Evolutionary conservation across 2,797 vertebrate species (phyloP).

Genomic region (Artibeus lituratus): DNA sequence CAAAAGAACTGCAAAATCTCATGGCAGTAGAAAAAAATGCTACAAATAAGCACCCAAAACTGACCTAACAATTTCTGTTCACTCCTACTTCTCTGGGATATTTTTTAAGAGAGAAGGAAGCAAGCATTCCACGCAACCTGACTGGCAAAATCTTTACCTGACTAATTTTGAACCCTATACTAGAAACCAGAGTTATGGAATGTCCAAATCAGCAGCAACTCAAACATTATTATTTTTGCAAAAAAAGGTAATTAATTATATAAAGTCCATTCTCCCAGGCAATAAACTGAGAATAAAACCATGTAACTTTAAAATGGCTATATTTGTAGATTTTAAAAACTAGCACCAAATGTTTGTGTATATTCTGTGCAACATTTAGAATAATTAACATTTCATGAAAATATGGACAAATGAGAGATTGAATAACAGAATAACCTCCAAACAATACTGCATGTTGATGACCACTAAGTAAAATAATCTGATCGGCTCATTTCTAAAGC

Average conservation of each 20-base stretch:
- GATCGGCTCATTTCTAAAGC: background rate
- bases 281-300: slow-evolving; percentile 40
- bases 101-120: background rate
- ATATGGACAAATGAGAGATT: slow-evolving; percentile 45
- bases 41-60: slow-evolving; percentile 24
- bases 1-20: slow-evolving; percentile 1
- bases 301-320: slow-evolving; percentile 11
- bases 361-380: slow-evolving; percentile 57
- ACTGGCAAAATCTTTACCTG: slow-evolving; percentile 23
- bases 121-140: background rate
- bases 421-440: slow-evolving; percentile 27
- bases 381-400: slow-evolving; percentile 56
- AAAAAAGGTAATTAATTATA: slow-evolving; percentile 17
- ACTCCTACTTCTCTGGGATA: background rate
- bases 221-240: background rate
- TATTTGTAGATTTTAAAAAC: slow-evolving; percentile 37
- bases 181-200: slow-evolving; percentile 21
- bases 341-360: slow-evolving; percentile 56
- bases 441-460: slow-evolving; percentile 35
- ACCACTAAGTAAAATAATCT: slow-evolving; percentile 36
- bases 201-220: slow-evolving; percentile 28
- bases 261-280: slow-evolving; percentile 30
- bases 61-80: slow-evolving; percentile 19
- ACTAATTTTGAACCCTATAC: slow-evolving; percentile 29
- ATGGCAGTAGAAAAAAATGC: background rate